phyloP scores from a whole-genome alignment of 2,888 invertebrate genomes.

The Agonopterix arenella region DNA sequence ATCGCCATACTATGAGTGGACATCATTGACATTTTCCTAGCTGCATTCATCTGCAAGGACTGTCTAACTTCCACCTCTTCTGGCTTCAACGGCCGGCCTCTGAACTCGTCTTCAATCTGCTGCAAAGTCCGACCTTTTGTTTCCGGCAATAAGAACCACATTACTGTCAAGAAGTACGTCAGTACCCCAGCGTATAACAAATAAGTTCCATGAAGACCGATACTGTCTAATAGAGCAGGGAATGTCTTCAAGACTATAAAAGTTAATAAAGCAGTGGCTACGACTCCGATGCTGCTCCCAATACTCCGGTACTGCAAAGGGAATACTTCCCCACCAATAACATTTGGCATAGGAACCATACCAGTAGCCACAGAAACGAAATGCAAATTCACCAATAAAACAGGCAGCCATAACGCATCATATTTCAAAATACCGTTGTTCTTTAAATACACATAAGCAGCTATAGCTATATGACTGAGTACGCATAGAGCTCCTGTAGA shows the following conservation, averaged over 20 bases:
- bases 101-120: constrained; percentile 78
- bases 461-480: constrained; percentile 69
- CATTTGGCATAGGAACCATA: constrained; percentile 80
- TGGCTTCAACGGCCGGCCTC: constrained; percentile 36
- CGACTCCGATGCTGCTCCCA: constrained; percentile 78
- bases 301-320: constrained; percentile 76
- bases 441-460: constrained; percentile 49
- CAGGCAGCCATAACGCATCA: constrained; percentile 57
- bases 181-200: constrained; percentile 71
- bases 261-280: constrained; percentile 73
- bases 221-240: constrained; percentile 60
- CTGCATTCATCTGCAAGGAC: constrained; percentile 25
- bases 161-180: constrained; percentile 66
- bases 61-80: constrained; percentile 37
- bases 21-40: constrained; percentile 31
- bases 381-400: constrained; percentile 69
- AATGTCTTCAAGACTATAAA: constrained; percentile 80
- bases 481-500: constrained; percentile 76
- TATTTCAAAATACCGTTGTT: constrained; percentile 27
- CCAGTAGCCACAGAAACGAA: constrained; percentile 76
- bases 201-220: constrained; percentile 77
- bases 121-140: constrained; percentile 80
- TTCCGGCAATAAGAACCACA: constrained; percentile 78
- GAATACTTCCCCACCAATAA: constrained; percentile 83
- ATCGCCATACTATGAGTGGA: constrained; percentile 1